Conservation (phyloP, 1,140 invertebrate species). For the Ephestia elutella region DNA sequence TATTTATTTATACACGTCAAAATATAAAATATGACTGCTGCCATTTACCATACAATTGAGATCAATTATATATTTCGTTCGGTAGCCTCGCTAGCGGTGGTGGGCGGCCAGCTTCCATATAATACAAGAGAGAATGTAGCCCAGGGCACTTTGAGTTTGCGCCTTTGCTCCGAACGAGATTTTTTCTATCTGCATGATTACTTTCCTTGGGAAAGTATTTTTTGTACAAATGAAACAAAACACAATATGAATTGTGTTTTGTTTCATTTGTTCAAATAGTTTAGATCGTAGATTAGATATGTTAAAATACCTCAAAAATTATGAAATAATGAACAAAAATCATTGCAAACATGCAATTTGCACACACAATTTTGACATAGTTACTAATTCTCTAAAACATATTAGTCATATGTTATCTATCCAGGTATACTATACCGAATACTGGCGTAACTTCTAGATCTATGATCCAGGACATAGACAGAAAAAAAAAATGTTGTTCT, state of each 20-base stretch:
- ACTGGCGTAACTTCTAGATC: too few relatives aligned
- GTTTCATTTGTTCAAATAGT: not conserved
- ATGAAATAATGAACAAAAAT: too few relatives aligned
- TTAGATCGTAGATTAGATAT: too few relatives aligned
- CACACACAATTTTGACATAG: too few relatives aligned
- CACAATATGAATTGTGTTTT: not conserved
- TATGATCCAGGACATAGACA: too few relatives aligned
- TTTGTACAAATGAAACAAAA: not conserved
- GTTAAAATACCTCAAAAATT: too few relatives aligned
- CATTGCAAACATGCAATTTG: too few relatives aligned
- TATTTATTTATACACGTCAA: not conserved
- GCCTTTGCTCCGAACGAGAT: constrained; percentile 19
- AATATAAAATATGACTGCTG: not conserved
- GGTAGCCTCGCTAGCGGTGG: constrained; percentile 33
- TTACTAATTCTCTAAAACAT: too few relatives aligned
- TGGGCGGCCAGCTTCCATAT: constrained; percentile 37
- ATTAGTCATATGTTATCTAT: too few relatives aligned
- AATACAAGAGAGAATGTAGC: constrained; percentile 25
- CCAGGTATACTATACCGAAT: too few relatives aligned
- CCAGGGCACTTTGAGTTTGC: constrained; percentile 28
- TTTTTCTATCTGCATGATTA: constrained; percentile 1
- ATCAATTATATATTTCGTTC: constrained; percentile 13
- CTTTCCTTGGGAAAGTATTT: not conserved
- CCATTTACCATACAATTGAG: not conserved
- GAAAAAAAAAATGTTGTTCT: too few relatives aligned